Evolutionary conservation across 2,888 invertebrate species (phyloP), one percentile per base, ranked within the genome.

Genomic region (Sceliomorpha sp.): DNA sequence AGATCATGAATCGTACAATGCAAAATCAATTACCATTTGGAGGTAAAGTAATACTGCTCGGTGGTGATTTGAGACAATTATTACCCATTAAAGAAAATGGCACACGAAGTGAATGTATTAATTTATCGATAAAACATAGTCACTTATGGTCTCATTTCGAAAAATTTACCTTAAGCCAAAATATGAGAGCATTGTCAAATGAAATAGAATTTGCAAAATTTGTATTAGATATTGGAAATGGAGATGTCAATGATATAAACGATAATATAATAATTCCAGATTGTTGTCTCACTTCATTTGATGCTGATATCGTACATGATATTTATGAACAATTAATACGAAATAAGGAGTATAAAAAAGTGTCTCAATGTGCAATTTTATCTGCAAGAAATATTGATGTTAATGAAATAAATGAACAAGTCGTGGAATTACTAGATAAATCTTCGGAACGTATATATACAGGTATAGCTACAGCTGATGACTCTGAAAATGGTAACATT

Each of bases 1-100:
- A 72, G 40, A 31, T 73, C 0, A 66, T 72, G 13, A 64, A 77
- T 47, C 26, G 66, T 40, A 51, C 76, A 2, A 76, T 70, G 70
- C 31, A 70, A 10, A 67, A 59, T 36, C 8, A 66, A 40, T 24
- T 24, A 40, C 34, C 44, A 14, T 68, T 68, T 39, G 60, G 60
- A 8, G 50, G 56, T 20, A 55, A 60, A 50, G 37, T 56, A 12
- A 32, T 62, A 1, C 31, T 60, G 9, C 26, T 60, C 15, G 40
- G 42, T 26, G 56, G 50, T 10, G 64, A 64, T 53, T 55, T 67
- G 27, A 13, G 39, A 31, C 55, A 53, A 17, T 15, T 59, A 3
- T 14, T 68, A 10, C 60, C 60, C 27, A 17, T 68, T 10, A 62
- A 56, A 36, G 12, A 36, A 24, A 9, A 34, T 10, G 56, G 32